Evolutionary conservation across 1,140 invertebrate genomes (phyloP).

Genomic region (Drosophila leontia): DNA sequence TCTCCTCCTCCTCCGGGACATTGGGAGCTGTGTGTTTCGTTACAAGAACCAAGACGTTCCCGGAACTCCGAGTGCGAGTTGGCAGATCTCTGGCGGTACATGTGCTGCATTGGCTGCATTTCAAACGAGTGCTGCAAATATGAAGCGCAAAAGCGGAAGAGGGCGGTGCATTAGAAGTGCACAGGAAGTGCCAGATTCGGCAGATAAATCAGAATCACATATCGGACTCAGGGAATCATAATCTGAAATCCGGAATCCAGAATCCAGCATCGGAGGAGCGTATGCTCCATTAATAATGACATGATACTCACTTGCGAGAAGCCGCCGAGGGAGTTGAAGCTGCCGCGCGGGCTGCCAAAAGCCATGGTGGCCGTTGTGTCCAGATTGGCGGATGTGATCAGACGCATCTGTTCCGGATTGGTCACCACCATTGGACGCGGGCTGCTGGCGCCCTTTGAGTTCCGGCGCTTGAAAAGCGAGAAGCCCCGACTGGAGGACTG

Average conservation of each 20-base stretch:
- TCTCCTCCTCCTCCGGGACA: slow-evolving; percentile 60
- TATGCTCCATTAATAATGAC: slow-evolving; percentile 8
- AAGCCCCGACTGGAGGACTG: slow-evolving; percentile 75
- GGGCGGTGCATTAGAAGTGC: slow-evolving; percentile 41
- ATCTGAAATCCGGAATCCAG: slow-evolving; percentile 16
- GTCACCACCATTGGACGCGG: slow-evolving; percentile 56
- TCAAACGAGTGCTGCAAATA: slow-evolving; percentile 77
- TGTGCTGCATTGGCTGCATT: slow-evolving; percentile 73
- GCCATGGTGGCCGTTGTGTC: slow-evolving; percentile 77
- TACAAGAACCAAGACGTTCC: slow-evolving; percentile 79
- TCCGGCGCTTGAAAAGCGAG: slow-evolving; percentile 79
- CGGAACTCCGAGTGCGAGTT: slow-evolving; percentile 83
- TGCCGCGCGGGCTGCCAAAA: slow-evolving; percentile 79
- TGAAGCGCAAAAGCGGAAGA: slow-evolving; percentile 36
- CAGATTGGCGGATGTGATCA: slow-evolving; percentile 83
- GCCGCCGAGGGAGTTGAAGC: slow-evolving; percentile 79
- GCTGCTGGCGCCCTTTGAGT: slow-evolving; percentile 81
- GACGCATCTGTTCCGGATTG: slow-evolving; percentile 78
- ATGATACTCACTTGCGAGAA: slow-evolving; percentile 76
- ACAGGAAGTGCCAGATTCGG: slow-evolving; percentile 65
- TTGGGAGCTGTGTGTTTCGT: slow-evolving; percentile 76
- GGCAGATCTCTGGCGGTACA: slow-evolving; percentile 74
- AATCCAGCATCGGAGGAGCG: slow-evolving; percentile 1
- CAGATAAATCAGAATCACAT: slow-evolving; percentile 52
- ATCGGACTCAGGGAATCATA: slow-evolving; percentile 20